Evolutionary conservation across 2,797 vertebrate species (phyloP), one percentile per base, ranked within the genome.

Genomic region (Tadarida brasiliensis): DNA sequence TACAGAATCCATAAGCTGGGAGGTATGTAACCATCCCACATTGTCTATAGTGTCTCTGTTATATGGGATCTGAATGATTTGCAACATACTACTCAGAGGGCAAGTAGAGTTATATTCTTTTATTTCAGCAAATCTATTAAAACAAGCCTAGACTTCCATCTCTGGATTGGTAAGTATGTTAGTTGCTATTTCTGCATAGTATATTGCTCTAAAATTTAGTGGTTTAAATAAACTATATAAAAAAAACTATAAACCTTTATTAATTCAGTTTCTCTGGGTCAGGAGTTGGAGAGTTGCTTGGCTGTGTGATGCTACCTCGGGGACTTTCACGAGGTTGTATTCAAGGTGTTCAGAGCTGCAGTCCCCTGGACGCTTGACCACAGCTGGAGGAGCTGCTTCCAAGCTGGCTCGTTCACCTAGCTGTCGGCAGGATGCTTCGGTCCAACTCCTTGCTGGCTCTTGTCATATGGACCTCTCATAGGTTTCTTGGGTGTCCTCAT

Each of bases 111-210:
- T 17, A 24, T 51, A 51, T 65, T 81, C 44, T 33, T 63, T 86
- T 35, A 74, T 83, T 94, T 95, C 78, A 74, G 5, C 22, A 93
- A 73, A 61, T 59, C 59, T 82, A 73, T 70, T 68, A 68, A 93
- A 81, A 91, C 2, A 73, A 83, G 9, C 4, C 19, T 11, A 28
- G 89, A 19, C 57, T 56, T 39, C 24, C 35, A 30, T 44, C 35
- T 88, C 59, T 77, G 20, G 39, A 35, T 78, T 71, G n/a, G 33
- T 39, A 63, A 4, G 20, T 19, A 2, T 7, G 57, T 81, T 78
- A 57, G 3, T 28, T 93, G 54, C 24, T 85, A 56, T 85, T 76
- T 9, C 26, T 67, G 0, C 11, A 56, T n/a, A 73, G 20, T 17
- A 67, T 61, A 33, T 84, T 57, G 59, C 65, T 39, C 57, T 70